These are phyloP conservation scores for Chrysemys picta DNA, from an alignment of 2,113 vertebrate genomes.

Conservation along the genomic window DNA sequence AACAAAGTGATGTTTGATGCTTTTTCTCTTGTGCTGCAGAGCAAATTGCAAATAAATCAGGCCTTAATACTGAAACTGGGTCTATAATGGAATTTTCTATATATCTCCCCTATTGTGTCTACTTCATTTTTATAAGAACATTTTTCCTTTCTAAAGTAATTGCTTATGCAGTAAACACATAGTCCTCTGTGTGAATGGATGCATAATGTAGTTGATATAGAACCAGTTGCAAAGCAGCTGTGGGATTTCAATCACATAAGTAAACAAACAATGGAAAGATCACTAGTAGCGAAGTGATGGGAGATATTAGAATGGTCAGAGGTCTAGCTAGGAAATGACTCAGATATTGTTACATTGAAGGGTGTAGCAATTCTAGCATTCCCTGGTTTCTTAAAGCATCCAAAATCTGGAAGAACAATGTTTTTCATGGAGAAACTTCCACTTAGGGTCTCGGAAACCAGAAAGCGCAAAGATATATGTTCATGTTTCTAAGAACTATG, in stretches of 20 bases:
- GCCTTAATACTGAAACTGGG: not conserved
- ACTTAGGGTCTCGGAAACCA: not conserved
- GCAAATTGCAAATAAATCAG: not conserved
- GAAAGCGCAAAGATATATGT: accelerated
- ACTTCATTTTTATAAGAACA: not conserved
- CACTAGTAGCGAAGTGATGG: not conserved
- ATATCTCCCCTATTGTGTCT: not conserved
- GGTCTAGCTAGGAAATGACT: not conserved
- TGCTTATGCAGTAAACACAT: not conserved
- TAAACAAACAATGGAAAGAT: not conserved
- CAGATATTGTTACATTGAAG: not conserved
- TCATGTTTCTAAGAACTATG: not conserved
- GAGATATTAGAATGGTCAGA: not conserved
- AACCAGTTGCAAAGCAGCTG: not conserved
- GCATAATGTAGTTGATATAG: not conserved
- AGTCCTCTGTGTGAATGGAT: not conserved
- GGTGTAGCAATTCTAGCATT: not conserved
- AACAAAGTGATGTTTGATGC: not conserved
- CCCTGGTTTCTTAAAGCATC: not conserved
- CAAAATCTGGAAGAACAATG: not conserved
- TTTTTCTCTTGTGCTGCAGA: accelerated
- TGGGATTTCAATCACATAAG: not conserved
- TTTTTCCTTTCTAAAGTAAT: not conserved
- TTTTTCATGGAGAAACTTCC: not conserved
- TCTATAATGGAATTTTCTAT: not conserved